phyloP scores from a whole-genome alignment of 2,888 invertebrate species.

The Lutraria lutraria region DNA sequence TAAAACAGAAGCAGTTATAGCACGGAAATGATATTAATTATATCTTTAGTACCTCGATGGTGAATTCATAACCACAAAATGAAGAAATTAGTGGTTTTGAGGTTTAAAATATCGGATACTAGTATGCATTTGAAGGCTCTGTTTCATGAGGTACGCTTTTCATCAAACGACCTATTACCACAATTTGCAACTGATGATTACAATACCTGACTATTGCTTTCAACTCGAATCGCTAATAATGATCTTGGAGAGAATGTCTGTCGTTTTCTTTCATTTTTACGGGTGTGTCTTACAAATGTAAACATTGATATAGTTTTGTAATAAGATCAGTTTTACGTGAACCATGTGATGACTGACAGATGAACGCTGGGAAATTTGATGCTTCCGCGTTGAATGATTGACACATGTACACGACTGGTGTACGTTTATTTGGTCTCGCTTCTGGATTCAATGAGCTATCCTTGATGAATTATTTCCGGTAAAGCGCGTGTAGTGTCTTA shows the following conservation, averaged over 20 bases:
- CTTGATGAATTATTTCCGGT: constrained; percentile 44
- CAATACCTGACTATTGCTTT: constrained; percentile 1
- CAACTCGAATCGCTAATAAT: neutral
- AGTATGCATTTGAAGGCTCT: neutral
- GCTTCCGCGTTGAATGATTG: constrained; percentile 37
- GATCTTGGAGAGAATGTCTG: neutral
- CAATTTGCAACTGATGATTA: constrained; percentile 5
- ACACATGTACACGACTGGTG: constrained; percentile 37
- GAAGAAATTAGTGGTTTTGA: neutral
- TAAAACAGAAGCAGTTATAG: too few species aligned
- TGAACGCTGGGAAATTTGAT: constrained; percentile 34
- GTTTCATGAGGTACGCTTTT: neutral
- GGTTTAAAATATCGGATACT: neutral
- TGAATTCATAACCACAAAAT: neutral
- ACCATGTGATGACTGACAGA: constrained; percentile 34
- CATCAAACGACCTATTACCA: neutral
- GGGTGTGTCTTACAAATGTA: constrained; percentile 18
- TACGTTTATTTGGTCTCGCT: constrained; percentile 16
- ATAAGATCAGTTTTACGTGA: neutral
- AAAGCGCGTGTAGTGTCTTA: constrained; percentile 38
- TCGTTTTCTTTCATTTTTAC: constrained; percentile 26
- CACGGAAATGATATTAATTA: too few species aligned
- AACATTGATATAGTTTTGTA: constrained; percentile 34
- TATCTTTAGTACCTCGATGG: too few species aligned
- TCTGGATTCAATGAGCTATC: constrained; percentile 27